A percentile compares a stretch with the other conserved stretches of the same genome.
Conservation (phyloP, 2,797 vertebrate species). For the Hippopotamyrus pictus region DNA sequence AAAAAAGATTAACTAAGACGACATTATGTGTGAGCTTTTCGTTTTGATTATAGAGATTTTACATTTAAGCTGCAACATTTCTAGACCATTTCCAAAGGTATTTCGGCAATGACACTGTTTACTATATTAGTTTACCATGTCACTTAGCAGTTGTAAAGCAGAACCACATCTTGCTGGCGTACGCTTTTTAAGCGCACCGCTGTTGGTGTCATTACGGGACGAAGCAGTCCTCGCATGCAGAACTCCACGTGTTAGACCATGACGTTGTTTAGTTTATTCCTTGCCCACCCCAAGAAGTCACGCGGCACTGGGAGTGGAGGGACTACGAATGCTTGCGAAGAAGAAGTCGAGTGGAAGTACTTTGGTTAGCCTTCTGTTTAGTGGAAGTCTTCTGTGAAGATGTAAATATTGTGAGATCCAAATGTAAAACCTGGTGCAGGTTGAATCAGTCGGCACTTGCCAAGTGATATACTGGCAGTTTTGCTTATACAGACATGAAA, state of each 20-base stretch:
- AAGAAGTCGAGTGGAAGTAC: neutral
- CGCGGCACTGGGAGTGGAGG: slow-evolving; percentile 48
- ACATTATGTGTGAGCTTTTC: neutral
- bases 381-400: neutral
- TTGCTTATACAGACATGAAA: neutral
- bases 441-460: neutral
- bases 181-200: slow-evolving; percentile 28
- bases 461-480: neutral
- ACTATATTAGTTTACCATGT: neutral
- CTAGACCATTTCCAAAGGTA: neutral
- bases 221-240: slow-evolving; percentile 37
- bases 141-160: neutral
- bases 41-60: neutral
- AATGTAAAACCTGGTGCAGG: neutral
- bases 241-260: slow-evolving; percentile 49
- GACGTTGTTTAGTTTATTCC: slow-evolving; percentile 39
- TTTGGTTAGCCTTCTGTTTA: neutral
- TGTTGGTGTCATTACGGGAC: slow-evolving; percentile 38
- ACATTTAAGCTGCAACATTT: neutral
- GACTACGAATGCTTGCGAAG: neutral
- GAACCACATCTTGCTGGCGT: neutral
- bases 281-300: slow-evolving; percentile 31
- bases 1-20: neutral
- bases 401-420: neutral
- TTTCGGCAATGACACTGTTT: neutral